Evolutionary conservation across 1,140 invertebrate genomes (phyloP), one percentile per base, ranked within the genome.

Genomic region (Colletes latitarsis): DNA sequence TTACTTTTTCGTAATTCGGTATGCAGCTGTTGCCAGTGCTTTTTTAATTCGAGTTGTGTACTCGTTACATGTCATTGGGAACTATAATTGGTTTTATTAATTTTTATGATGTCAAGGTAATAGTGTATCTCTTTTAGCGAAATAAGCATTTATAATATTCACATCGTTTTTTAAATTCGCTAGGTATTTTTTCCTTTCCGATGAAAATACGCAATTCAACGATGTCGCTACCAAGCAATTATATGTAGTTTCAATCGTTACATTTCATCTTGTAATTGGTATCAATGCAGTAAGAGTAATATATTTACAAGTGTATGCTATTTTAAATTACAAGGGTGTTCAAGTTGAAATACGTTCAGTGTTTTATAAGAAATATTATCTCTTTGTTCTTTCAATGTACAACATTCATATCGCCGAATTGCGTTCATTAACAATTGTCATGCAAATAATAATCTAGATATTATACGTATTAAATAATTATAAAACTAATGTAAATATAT

Each of bases 61-160:
- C 17, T 64, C 39, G 41, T 79, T 72, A 66, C 53, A 80, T 74
- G 17, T 74, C 71, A 74, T 80, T 49, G 19, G 14, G 30, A 30
- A 78, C 49, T 64, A 72, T 78, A 71, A 64, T 64, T 78, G 58
- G 57, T 78, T 78, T 63, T 72, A 72, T 72, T 58, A 72, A n/a
- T 72, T 78, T 55, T 46, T 49, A 52, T 46, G 77, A 72, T 57
- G 69, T 78, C 49, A n/a, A 72, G 19, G 12, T 78, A 53, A 63
- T 14, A 17, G 17, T 52, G 43, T 19, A 17, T 6, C 41, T 10
- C 55, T 63, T 72, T 53, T 12, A 70, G 6, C 9, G 17, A 70
- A 52, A 21, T 52, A 52, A 52, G 10, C 14, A 6, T n/a, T 15
- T 12, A 17, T 53, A 41, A 21, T n/a, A 43, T 21, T 63, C n/a